Conservation (phyloP, 1,140 invertebrate genomes). For the Leptonema lineaticorne region DNA sequence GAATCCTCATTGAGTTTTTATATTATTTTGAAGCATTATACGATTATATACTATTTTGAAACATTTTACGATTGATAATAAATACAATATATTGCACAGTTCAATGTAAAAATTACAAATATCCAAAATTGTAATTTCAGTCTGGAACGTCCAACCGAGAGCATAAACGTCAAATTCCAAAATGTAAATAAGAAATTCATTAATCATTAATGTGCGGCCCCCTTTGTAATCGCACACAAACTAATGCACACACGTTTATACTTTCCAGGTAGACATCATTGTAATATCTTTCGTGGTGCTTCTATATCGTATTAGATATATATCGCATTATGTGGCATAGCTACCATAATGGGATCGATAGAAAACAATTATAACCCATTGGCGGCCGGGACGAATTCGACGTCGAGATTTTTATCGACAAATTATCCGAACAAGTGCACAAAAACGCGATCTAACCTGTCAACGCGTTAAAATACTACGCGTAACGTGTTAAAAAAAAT, state of each 20-base stretch:
- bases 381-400: neutral
- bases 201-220: constrained; percentile 2
- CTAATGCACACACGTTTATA: neutral
- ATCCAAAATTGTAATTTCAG: neutral
- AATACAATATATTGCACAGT: too few species aligned
- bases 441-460: too few species aligned
- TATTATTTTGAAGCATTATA: too few species aligned
- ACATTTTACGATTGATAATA: too few species aligned
- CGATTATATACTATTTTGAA: too few species aligned
- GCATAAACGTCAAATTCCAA: constrained; percentile 13
- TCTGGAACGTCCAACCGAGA: constrained; percentile 8
- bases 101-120: too few species aligned
- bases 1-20: too few species aligned
- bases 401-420: neutral
- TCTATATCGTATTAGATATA: too few species aligned
- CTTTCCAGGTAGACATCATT: constrained; percentile 1
- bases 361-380: neutral
- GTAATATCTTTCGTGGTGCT: neutral
- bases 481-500: too few species aligned
- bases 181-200: constrained; percentile 18
- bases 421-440: too few species aligned
- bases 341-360: neutral
- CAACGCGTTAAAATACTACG: too few species aligned
- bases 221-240: neutral
- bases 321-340: too few species aligned